Evolutionary conservation across 2,888 invertebrate species (phyloP).

Genomic region (Achlya flavicornis): DNA sequence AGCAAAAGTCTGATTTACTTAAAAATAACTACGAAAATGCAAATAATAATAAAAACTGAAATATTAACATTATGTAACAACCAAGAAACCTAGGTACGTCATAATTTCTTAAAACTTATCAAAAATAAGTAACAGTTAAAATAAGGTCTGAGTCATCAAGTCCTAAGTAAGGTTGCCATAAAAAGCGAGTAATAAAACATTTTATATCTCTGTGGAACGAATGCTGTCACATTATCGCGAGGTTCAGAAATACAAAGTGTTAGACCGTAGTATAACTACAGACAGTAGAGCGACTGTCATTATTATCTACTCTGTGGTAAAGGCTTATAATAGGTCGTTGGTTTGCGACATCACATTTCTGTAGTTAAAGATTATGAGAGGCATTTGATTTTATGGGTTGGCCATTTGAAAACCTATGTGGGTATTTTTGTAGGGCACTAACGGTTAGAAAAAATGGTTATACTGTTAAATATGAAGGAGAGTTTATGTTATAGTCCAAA

Average conservation of each 20-base stretch:
- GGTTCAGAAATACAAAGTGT: background rate
- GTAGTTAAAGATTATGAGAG: background rate
- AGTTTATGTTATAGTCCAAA: no score
- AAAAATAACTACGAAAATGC: no score
- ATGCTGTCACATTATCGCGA: constrained; percentile 1
- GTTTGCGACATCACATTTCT: background rate
- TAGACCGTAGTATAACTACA: no score
- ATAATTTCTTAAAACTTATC: no score
- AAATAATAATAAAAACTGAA: no score
- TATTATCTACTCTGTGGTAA: background rate
- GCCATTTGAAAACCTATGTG: background rate
- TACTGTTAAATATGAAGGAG: no score
- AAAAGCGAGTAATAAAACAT: background rate
- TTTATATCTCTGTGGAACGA: background rate
- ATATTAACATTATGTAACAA: no score
- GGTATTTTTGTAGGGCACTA: background rate
- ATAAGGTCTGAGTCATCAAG: background rate
- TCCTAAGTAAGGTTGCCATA: background rate
- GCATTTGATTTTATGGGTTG: background rate
- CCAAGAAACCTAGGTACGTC: no score
- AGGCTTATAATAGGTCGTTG: background rate
- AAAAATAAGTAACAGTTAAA: background rate
- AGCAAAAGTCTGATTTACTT: no score
- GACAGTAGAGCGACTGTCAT: background rate
- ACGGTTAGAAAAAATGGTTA: background rate